Evolutionary conservation across 1,140 invertebrate species (phyloP), one percentile per base, ranked within the genome.

Genomic region (Panulirus ornatus): DNA sequence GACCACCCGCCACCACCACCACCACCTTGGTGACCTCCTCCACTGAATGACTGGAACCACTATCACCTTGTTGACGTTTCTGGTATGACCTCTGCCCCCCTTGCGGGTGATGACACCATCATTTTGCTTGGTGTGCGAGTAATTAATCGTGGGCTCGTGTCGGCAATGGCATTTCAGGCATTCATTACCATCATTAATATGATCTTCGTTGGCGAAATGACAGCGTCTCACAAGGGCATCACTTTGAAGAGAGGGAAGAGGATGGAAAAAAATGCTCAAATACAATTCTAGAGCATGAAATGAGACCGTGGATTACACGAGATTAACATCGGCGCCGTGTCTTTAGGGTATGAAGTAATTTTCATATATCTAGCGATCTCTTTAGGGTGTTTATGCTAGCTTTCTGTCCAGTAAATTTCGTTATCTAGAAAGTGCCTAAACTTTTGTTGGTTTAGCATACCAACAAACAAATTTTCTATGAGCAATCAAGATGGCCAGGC

Each of bases 11-110:
- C 54, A 51, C 78, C 27, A n/a, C 6, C 3, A 30, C 22, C 66
- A 85, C 70, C 66, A n/a, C 44, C 83, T 73, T 47, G 54, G 22
- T 27, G 42, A n/a, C 66, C 66, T 66, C 83, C 3, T n/a, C 19
- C 42, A 42, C 82, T 84, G 63, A 71, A 66, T 85, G 66, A 85
- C 83, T 84, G 83, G 66, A 42, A 78, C 75, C n/a, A 27, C 75
- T 44, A 78, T 51, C 40, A 78, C 51, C 42, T 22, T 51, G 75
- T 78, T 78, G 75, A 78, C 75, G 42, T 78, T 78, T 78, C 19
- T 51, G 27, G 40, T 51, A 42, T 47, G 22, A 27, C 30, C 58
- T 19, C 38, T 78, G 40, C 42, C 8, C 38, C 42, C 8, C 38
- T 27, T 27, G 75, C 44, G 47, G 16, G 75, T 78, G 75, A 78